Conservation (phyloP, 2,113 vertebrate species). For the Brienomyrus brachyistius region DNA sequence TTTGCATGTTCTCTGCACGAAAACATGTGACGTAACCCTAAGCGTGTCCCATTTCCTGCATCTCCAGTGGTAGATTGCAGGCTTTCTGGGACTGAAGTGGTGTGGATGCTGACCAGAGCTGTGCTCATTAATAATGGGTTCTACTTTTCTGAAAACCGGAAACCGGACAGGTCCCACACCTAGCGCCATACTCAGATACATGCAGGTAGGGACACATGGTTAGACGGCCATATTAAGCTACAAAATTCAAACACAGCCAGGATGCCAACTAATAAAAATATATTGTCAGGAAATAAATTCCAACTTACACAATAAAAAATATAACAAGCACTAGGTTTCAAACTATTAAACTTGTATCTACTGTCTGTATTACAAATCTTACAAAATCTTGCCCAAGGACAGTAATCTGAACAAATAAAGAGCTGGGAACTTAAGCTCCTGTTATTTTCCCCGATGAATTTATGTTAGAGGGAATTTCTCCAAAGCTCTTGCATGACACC, state of each 20-base stretch:
- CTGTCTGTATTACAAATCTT: constrained; percentile 5
- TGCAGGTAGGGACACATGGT: not conserved
- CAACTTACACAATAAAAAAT: not conserved
- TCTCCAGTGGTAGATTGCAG: not conserved
- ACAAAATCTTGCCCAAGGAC: constrained; percentile 14
- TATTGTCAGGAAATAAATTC: not conserved
- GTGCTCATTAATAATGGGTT: not conserved
- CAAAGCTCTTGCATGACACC: constrained; percentile 11
- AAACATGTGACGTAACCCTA: not conserved
- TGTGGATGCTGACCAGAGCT: not conserved
- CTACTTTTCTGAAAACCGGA: not conserved
- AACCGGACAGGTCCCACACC: not conserved
- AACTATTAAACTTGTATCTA: not conserved
- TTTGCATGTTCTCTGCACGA: not conserved
- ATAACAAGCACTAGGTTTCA: constrained; percentile 3
- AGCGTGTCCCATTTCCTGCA: not conserved
- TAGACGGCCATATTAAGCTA: not conserved
- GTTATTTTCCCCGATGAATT: constrained; percentile 18
- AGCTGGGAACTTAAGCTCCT: not conserved
- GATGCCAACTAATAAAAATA: not conserved
- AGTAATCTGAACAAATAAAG: constrained; percentile 7
- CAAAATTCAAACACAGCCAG: not conserved
- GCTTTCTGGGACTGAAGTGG: not conserved
- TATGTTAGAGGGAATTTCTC: constrained; percentile 13
- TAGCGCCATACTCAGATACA: not conserved